phyloP scores from a whole-genome alignment of 2,113 vertebrate species.

The Strigops habroptila region DNA sequence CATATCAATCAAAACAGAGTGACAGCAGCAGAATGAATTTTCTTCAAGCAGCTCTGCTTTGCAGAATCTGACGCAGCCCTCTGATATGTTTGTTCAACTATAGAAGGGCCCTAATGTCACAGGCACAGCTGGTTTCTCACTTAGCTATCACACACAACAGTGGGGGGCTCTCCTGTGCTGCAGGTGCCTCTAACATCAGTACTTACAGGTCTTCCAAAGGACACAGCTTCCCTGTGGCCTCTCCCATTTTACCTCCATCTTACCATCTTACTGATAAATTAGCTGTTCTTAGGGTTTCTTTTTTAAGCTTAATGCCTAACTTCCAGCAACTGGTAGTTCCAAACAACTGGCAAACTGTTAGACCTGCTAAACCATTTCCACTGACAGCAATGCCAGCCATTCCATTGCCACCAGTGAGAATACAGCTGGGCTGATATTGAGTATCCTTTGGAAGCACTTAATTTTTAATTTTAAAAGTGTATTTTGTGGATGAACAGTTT shows the following conservation, averaged over 20 bases:
- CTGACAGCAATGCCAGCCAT: neutral
- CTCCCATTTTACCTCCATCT: neutral
- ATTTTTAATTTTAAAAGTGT: neutral
- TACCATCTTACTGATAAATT: neutral
- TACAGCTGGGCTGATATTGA: neutral
- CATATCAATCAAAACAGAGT: conserved; percentile 36
- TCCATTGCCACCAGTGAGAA: neutral
- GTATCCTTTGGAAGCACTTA: neutral
- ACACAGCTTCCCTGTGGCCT: neutral
- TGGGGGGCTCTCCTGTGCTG: neutral
- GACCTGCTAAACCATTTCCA: neutral
- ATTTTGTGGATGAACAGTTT: neutral
- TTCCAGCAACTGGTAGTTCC: neutral
- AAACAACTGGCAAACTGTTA: neutral
- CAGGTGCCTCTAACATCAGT: neutral
- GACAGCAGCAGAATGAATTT: conserved; percentile 12
- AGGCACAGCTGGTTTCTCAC: neutral
- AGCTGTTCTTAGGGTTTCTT: neutral
- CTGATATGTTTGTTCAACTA: neutral
- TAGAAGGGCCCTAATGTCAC: neutral
- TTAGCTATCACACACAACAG: neutral
- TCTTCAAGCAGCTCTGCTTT: conserved; percentile 8
- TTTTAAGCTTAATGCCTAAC: neutral
- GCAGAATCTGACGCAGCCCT: neutral
- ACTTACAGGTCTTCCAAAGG: neutral